Conservation (phyloP, 2,888 invertebrate species). For the Drosophila mulleri region DNA sequence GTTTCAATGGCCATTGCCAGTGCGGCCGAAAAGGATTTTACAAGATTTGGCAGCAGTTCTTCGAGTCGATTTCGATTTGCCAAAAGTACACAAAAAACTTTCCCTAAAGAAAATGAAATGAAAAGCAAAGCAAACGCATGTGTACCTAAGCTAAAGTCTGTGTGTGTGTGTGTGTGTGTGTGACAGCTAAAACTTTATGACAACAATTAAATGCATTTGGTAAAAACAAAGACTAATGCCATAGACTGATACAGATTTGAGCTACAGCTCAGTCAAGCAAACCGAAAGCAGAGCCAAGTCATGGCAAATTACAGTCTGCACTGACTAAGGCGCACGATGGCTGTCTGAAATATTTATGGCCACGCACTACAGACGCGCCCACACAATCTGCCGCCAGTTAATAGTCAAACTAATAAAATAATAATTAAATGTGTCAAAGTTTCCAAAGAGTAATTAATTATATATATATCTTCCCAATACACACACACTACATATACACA, state of each 20-base stretch:
- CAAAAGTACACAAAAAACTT: constrained; percentile 73
- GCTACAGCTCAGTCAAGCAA: constrained; percentile 10
- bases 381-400: constrained; percentile 45
- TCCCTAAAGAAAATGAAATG: constrained; percentile 71
- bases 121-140: constrained; percentile 44
- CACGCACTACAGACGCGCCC: constrained; percentile 35
- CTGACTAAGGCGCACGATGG: constrained; percentile 8
- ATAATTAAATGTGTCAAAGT: constrained; percentile 81
- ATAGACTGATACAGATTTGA: constrained; percentile 40
- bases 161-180: constrained; percentile 11
- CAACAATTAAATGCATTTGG: constrained; percentile 73
- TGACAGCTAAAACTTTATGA: constrained; percentile 48
- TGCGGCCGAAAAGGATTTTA: constrained; percentile 58
- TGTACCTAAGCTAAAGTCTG: constrained; percentile 5
- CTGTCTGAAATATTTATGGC: constrained; percentile 46
- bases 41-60: constrained; percentile 51
- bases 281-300: constrained; percentile 7
- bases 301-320: constrained; percentile 44
- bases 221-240: constrained; percentile 40
- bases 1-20: constrained; percentile 46
- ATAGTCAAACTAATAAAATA: constrained; percentile 76
- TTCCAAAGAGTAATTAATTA: constrained; percentile 77
- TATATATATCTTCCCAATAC: constrained; percentile 55
- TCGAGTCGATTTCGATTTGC: constrained; percentile 74
- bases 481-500: background rate